Conservation (phyloP, 2,113 vertebrate species). For the Motacilla alba region DNA sequence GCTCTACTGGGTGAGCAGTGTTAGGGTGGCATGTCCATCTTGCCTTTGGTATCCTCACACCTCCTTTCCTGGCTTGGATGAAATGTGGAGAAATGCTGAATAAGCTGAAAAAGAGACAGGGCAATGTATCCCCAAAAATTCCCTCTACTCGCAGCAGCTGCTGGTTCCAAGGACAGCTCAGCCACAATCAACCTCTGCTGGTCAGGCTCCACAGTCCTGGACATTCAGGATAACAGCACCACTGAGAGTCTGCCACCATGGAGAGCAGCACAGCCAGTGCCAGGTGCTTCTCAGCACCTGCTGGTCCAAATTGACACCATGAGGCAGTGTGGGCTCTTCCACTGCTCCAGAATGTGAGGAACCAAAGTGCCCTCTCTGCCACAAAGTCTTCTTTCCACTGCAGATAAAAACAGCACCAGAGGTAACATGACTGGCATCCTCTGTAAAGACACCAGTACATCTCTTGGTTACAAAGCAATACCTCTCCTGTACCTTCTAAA, state of each 20-base stretch:
- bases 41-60: rapidly evolving
- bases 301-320: rapidly evolving
- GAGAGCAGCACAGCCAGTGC: rapidly evolving
- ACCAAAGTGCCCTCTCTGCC: not conserved
- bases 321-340: rapidly evolving
- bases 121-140: not conserved
- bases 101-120: not conserved
- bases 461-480: not conserved
- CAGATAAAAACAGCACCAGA: too few relatives aligned
- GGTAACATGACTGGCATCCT: not conserved
- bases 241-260: rapidly evolving
- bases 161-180: not conserved
- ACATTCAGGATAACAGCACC: rapidly evolving
- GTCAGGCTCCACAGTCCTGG: not conserved
- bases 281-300: not conserved
- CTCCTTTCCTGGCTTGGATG: not conserved
- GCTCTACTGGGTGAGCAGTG: not conserved
- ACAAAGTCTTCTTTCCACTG: not conserved
- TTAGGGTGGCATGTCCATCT: not conserved
- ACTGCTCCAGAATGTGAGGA: rapidly evolving
- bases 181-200: not conserved
- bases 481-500: not conserved
- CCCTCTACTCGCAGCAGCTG: rapidly evolving
- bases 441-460: not conserved
- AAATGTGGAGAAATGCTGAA: not conserved